Base-by-base conservation (phyloP, 2,797 vertebrate genomes). In the Lithobates sylvaticus region DNA sequence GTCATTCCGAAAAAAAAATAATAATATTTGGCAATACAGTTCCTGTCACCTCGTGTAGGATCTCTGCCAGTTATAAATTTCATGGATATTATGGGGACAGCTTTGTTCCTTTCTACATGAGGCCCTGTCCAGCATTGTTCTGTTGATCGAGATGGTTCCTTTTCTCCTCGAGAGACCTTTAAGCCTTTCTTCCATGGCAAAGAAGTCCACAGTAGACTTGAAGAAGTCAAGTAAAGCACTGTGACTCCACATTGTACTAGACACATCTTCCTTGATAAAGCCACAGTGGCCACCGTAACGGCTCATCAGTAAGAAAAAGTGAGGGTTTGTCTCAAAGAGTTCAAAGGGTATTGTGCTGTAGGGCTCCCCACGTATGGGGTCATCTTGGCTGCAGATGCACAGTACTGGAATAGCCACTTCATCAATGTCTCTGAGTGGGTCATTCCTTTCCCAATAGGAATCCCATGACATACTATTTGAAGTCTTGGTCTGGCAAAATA, bases 241-340 rank as follows among this genome's bases (percentile, higher is more conserved):
- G 91, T 96, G 96, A 91, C 95, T 95, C 96, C 96, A 96, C 3
- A 86, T 42, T 8, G 86, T 86, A 29, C 88, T 90, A 1, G 70
- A 36, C 1, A 89, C 88, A 0, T 88, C 75, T 26, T 82, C 89
- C 88, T 92, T 91, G 89, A 93, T 92, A 91, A 97, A 96, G 71
- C 95, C 93, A 2, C 96, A 96, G 89, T 96, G 96, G 70, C 96
- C 95, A n/a, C 96, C 96, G 1, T 75, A 90, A 32, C 88, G 89
- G 9, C 94, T 95, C 15, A 96, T 90, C 61, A 96, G 92, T 77
- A 97, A 93, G 65, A 97, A 96, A 90, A 96, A 96, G 90, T 96
- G 95, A 21, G 96, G 96, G 91, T 96, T 97, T 84, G 92, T 94
- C 89, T 96, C 95, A 70, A 97, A 97, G 69, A 97, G 95, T 88